Conservation (phyloP, 2,888 invertebrate genomes). For the Philereme vetulata region DNA sequence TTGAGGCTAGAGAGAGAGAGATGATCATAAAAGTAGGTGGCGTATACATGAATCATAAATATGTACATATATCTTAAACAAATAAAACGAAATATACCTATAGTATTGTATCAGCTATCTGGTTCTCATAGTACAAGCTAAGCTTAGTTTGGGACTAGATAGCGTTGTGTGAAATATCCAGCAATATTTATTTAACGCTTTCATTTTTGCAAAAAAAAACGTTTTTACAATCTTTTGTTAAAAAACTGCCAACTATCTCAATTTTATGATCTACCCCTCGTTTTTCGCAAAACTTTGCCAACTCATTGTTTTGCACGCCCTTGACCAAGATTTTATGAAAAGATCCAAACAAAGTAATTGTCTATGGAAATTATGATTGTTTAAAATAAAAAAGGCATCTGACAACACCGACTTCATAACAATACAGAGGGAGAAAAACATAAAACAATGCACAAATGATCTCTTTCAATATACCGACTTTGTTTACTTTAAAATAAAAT, state of each 20-base stretch:
- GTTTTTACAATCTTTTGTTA: slow-evolving; percentile 14
- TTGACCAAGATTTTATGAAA: slow-evolving; percentile 52
- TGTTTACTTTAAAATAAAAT: no score
- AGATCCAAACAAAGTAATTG: slow-evolving; percentile 44
- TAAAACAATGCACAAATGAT: slow-evolving; percentile 10
- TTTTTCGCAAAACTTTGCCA: slow-evolving; percentile 51
- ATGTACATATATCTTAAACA: no score
- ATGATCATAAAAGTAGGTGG: no score
- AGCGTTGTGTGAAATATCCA: no score
- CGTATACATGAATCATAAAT: no score
- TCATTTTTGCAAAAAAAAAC: no score
- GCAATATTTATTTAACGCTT: no score
- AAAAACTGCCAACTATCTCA: slow-evolving; percentile 27
- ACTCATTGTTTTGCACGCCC: slow-evolving; percentile 48
- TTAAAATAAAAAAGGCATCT: slow-evolving; percentile 47
- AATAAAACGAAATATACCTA: no score
- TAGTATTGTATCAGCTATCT: no score
- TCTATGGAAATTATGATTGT: slow-evolving; percentile 52
- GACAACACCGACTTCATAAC: slow-evolving; percentile 43
- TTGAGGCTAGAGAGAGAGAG: no score
- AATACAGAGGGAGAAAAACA: slow-evolving; percentile 13
- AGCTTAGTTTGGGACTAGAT: no score
- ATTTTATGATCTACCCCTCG: slow-evolving; percentile 43
- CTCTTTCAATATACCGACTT: slow-evolving; percentile 12
- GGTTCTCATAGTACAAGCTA: no score